Evolutionary conservation across 2,888 invertebrate species (phyloP).

Genomic region (Aricia artaxerxes): DNA sequence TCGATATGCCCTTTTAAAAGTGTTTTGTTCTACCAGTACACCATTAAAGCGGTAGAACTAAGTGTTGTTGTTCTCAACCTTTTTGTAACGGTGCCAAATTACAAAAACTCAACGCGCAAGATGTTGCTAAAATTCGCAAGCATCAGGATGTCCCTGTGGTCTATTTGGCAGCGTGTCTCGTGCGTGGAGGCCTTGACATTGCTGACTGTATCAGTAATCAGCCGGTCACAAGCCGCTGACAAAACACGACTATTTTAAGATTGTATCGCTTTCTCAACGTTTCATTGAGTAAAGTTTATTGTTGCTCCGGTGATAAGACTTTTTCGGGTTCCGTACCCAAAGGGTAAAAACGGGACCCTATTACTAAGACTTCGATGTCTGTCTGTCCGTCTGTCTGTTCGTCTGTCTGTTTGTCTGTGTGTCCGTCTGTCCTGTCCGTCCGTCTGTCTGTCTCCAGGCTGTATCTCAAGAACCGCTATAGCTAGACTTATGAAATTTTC

Average conservation of each 20-base stretch:
- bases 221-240: slow-evolving; percentile 6
- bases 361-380: too few relatives aligned
- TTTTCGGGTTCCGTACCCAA: neutral
- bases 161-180: slow-evolving; percentile 40
- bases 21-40: neutral
- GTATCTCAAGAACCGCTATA: too few relatives aligned
- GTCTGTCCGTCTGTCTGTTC: too few relatives aligned
- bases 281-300: slow-evolving; percentile 6
- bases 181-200: slow-evolving; percentile 61
- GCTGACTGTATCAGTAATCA: slow-evolving; percentile 46
- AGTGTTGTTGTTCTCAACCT: neutral
- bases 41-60: neutral
- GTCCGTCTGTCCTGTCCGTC: too few relatives aligned
- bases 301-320: neutral
- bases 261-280: neutral
- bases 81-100: neutral
- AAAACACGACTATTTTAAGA: slow-evolving; percentile 2
- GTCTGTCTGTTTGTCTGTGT: too few relatives aligned
- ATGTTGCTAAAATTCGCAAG: neutral
- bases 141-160: slow-evolving; percentile 31
- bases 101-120: slow-evolving; percentile 5
- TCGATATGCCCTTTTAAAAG: neutral
- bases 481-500: too few relatives aligned
- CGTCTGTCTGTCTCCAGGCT: too few relatives aligned
- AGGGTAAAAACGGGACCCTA: too few relatives aligned